Conservation (phyloP, 2,797 vertebrate genomes). For the Poecilia gillii region DNA sequence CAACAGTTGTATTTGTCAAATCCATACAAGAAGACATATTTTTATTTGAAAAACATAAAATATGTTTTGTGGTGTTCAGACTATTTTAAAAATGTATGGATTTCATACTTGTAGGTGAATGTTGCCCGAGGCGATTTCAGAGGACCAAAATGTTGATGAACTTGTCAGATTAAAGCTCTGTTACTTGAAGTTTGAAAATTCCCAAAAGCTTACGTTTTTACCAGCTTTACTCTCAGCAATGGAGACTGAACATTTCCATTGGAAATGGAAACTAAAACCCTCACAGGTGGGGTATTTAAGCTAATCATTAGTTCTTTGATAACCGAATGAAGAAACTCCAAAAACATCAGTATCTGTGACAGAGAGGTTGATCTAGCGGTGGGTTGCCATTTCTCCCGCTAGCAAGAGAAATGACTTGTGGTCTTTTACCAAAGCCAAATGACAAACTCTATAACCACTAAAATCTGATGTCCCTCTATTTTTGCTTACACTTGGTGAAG, state of each 20-base stretch:
- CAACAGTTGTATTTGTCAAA: neutral
- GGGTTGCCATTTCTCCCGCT: no score
- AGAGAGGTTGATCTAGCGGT: neutral
- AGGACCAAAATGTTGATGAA: neutral
- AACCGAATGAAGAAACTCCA: neutral
- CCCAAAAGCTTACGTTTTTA: neutral
- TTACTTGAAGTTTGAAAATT: neutral
- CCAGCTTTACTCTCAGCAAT: neutral
- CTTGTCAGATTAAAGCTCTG: neutral
- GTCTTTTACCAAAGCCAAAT: no score
- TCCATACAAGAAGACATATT: neutral
- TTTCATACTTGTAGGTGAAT: neutral
- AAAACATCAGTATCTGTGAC: neutral
- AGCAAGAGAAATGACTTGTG: no score
- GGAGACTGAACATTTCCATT: neutral
- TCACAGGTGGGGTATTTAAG: neutral
- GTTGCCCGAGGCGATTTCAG: neutral
- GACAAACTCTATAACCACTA: no score
- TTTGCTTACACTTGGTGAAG: neutral
- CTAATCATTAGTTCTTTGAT: neutral
- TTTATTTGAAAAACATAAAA: neutral
- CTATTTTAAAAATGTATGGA: neutral
- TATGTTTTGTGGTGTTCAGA: neutral
- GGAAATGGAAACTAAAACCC: neutral
- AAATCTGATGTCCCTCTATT: neutral